phyloP scores from a whole-genome alignment of 2,113 vertebrate genomes.

The Gavialis gangeticus region DNA sequence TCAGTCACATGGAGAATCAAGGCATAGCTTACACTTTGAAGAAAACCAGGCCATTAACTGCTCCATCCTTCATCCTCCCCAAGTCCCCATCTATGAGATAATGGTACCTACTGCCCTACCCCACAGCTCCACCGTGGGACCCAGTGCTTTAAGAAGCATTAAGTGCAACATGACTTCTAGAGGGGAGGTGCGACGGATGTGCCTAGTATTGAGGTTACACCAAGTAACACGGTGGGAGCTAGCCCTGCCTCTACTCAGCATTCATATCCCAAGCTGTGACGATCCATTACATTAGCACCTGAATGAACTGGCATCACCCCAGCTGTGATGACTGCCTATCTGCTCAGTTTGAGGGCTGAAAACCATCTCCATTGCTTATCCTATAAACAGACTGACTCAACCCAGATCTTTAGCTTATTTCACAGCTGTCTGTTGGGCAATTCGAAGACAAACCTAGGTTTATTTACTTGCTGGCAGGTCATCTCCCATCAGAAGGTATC shows the following conservation, averaged over 20 bases:
- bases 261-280: not conserved
- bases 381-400: too few species aligned
- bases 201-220: rapidly evolving
- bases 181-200: not conserved
- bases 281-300: not conserved
- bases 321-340: not conserved
- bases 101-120: not conserved
- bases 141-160: not conserved
- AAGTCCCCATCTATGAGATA: not conserved
- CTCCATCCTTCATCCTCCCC: not conserved
- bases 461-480: not conserved
- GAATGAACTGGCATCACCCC: not conserved
- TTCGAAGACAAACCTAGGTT: not conserved
- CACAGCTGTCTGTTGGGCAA: too few species aligned
- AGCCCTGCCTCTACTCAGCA: not conserved
- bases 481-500: not conserved
- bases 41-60: not conserved
- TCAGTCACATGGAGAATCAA: rapidly evolving
- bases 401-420: too few species aligned
- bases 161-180: not conserved
- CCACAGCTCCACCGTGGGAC: not conserved
- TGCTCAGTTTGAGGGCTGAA: not conserved
- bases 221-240: not conserved
- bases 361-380: too few species aligned
- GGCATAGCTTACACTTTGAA: not conserved